These are phyloP conservation scores for Philopedon plagiatum DNA, from an alignment of 2,888 invertebrate genomes.

Conservation along the genomic window DNA sequence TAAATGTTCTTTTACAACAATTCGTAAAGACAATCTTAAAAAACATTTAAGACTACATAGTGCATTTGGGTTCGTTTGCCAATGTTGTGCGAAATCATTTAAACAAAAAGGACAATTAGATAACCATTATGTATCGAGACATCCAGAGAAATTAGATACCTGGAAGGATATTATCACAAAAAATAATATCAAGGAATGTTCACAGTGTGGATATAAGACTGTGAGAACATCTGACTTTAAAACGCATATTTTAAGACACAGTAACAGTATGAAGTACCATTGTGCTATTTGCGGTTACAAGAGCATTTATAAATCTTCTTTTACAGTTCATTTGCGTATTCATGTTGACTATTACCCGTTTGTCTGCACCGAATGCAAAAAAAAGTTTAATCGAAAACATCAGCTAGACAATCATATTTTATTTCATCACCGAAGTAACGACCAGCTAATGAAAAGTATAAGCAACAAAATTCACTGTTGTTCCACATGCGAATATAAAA, in stretches of 20 bases:
- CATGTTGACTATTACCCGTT: background rate
- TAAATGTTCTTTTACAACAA: slow-evolving; percentile 38
- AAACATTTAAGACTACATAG: slow-evolving; percentile 38
- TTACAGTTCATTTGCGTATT: slow-evolving; percentile 35
- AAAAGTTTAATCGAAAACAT: background rate
- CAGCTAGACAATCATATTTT: slow-evolving; percentile 2
- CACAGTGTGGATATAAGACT: background rate
- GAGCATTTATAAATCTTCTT: background rate
- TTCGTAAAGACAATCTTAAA: slow-evolving; percentile 22
- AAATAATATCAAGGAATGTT: background rate
- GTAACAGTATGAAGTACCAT: background rate
- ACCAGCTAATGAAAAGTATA: background rate
- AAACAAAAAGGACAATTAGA: slow-evolving; percentile 38
- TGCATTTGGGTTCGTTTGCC: slow-evolving; percentile 29
- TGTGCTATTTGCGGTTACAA: background rate
- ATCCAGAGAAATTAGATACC: slow-evolving; percentile 16
- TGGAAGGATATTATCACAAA: background rate
- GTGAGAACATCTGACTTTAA: background rate
- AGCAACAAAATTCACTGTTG: background rate
- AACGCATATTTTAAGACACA: background rate
- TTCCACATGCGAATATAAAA: background rate
- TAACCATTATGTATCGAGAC: slow-evolving; percentile 41
- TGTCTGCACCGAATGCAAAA: slow-evolving; percentile 1
- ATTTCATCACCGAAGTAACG: background rate
- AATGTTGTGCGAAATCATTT: slow-evolving; percentile 34